Percentiles rank a stretch among this genome's conserved stretches.
phyloP scores from a whole-genome alignment of 2,888 invertebrate genomes.

The Drosophila atripex region DNA sequence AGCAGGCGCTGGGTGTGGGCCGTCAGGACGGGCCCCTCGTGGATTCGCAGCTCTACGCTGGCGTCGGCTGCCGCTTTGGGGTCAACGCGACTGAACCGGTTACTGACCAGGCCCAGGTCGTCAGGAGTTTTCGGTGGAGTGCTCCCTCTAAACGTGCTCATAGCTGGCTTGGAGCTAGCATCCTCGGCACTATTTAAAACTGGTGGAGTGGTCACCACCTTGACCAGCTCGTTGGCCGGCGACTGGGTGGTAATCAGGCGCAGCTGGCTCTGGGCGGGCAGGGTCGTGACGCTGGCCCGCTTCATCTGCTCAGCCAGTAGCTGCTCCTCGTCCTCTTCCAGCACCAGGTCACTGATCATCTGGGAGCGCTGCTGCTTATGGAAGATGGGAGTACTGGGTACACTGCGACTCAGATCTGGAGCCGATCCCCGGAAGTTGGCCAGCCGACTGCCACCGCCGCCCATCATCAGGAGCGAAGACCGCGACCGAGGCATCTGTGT shows the following conservation, averaged over 20 bases:
- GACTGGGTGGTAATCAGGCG: slow-evolving; percentile 53
- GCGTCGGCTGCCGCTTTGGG: slow-evolving; percentile 18
- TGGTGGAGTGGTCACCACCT: slow-evolving; percentile 61
- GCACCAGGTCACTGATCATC: slow-evolving; percentile 71
- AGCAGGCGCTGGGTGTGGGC: slow-evolving; percentile 72
- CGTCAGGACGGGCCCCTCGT: slow-evolving; percentile 62
- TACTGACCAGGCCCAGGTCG: slow-evolving; percentile 60
- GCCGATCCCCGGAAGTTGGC: slow-evolving; percentile 82
- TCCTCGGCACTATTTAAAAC: slow-evolving; percentile 55
- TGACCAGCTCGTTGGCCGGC: slow-evolving; percentile 63
- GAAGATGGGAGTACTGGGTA: slow-evolving; percentile 81
- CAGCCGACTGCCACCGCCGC: slow-evolving; percentile 54
- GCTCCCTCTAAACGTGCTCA: slow-evolving; percentile 74
- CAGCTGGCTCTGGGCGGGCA: slow-evolving; percentile 51
- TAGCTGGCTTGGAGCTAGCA: slow-evolving; percentile 49
- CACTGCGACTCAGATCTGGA: slow-evolving; percentile 83
- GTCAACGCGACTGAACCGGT: slow-evolving; percentile 64
- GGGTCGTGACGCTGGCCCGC: slow-evolving; percentile 60
- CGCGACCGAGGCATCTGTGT: slow-evolving; percentile 85
- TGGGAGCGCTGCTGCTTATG: slow-evolving; percentile 69
- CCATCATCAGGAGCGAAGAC: slow-evolving; percentile 84
- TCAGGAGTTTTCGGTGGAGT: slow-evolving; percentile 50
- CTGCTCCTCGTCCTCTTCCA: slow-evolving; percentile 71
- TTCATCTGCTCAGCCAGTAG: slow-evolving; percentile 51
- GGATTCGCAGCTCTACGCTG: slow-evolving; percentile 54